A percentile compares a stretch with the other conserved stretches of the same genome.
Conservation (phyloP, 2,888 invertebrate species). For the Agrochola lota region DNA sequence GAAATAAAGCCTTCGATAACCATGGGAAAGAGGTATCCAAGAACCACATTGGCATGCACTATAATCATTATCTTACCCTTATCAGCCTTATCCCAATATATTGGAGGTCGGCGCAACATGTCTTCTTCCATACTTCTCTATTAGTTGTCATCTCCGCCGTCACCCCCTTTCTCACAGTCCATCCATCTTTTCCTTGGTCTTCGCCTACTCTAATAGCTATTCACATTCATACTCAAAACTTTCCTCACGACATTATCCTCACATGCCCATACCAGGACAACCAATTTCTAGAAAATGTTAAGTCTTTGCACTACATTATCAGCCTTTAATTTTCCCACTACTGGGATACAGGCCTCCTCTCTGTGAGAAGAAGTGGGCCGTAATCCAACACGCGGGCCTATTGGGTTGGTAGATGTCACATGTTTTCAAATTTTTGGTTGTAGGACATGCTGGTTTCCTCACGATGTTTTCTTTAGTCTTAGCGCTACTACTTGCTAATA, state of each 20-base stretch:
- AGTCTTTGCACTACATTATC: neutral
- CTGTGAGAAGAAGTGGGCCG: too few relatives aligned
- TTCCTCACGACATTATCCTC: neutral
- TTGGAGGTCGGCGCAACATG: rapidly evolving
- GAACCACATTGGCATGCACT: too few relatives aligned
- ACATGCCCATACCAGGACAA: too few relatives aligned
- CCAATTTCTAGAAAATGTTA: neutral
- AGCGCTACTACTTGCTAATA: neutral
- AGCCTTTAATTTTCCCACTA: too few relatives aligned
- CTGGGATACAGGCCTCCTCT: too few relatives aligned
- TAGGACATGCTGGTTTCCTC: too few relatives aligned
- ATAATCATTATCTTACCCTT: neutral
- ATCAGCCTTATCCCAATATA: neutral
- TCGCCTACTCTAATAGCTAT: neutral
- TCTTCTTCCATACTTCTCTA: neutral
- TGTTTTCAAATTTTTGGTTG: too few relatives aligned
- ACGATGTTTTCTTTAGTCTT: too few relatives aligned
- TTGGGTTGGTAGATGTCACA: too few relatives aligned
- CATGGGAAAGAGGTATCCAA: neutral
- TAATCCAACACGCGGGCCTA: too few relatives aligned
- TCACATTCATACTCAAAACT: neutral
- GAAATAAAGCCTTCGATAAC: neutral
- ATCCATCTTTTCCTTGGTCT: neutral
- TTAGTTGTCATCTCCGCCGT: neutral
- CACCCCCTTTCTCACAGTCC: neutral